phyloP scores from a whole-genome alignment of 2,113 vertebrate genomes.

The Rhinichthys klamathensis region DNA sequence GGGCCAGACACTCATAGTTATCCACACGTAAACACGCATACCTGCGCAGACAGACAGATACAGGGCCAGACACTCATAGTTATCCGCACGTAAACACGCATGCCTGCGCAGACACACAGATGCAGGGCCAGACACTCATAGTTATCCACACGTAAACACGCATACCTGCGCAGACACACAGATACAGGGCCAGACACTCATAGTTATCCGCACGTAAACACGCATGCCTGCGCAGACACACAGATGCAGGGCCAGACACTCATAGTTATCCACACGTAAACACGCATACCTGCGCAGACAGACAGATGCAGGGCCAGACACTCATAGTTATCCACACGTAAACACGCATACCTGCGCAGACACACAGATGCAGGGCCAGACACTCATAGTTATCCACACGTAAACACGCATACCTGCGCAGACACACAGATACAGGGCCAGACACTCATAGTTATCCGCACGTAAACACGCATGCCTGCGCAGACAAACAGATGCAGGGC shows the following conservation, averaged over 20 bases:
- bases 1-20: constrained; percentile 56
- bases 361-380: neutral
- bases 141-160: constrained; percentile 84
- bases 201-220: constrained; percentile 81
- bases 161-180: constrained; percentile 74
- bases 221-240: constrained; percentile 78
- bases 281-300: constrained; percentile 79
- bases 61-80: constrained; percentile 26
- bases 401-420: constrained; percentile 85
- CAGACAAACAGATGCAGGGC: neutral
- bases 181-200: too few species aligned
- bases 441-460: constrained; percentile 71
- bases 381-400: constrained; percentile 71
- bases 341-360: constrained; percentile 82
- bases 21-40: constrained; percentile 84
- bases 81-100: constrained; percentile 84
- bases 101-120: constrained; percentile 71
- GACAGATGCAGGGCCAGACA: neutral
- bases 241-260: neutral
- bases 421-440: neutral
- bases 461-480: constrained; percentile 85
- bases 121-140: too few species aligned
- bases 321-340: constrained; percentile 77
- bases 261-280: constrained; percentile 80
- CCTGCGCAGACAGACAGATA: constrained; percentile 66